Evolutionary conservation across 2,888 invertebrate genomes (phyloP).

Genomic region (Galerucella pusilla): DNA sequence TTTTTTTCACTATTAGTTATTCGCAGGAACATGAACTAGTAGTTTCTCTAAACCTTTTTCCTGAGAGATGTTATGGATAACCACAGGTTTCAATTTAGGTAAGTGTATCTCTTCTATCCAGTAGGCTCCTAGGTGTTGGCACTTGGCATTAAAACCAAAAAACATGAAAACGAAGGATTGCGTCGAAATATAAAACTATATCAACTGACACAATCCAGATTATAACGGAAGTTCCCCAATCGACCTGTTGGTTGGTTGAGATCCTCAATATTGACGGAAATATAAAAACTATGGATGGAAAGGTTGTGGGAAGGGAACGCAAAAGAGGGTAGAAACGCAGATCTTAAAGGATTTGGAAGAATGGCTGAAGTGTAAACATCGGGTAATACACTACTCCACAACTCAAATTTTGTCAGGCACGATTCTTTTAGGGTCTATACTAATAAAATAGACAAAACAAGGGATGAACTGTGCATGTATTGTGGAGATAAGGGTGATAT

Average conservation of each 20-base stretch:
- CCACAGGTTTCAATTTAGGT: no score
- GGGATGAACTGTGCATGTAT: not conserved
- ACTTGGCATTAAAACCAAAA: no score
- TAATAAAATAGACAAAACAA: not conserved
- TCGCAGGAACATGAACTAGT: no score
- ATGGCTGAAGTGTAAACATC: no score
- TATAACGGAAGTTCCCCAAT: not conserved
- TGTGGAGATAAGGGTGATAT: constrained; percentile 6
- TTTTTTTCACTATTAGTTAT: no score
- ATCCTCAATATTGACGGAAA: no score
- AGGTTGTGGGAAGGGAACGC: no score
- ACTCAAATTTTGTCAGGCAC: not conserved
- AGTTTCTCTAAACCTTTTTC: no score
- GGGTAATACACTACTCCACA: not conserved
- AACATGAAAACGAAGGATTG: no score
- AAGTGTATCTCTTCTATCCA: no score
- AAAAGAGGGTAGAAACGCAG: not conserved
- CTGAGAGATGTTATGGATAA: no score
- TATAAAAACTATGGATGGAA: not conserved
- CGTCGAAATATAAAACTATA: constrained; percentile 14
- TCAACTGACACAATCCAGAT: constrained; percentile 1
- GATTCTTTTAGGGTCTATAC: not conserved
- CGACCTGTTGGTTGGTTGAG: not conserved
- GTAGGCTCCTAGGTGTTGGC: no score
- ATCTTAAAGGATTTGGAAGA: not conserved